phyloP scores from a whole-genome alignment of 2,888 invertebrate genomes.

The Gortyna flavago region DNA sequence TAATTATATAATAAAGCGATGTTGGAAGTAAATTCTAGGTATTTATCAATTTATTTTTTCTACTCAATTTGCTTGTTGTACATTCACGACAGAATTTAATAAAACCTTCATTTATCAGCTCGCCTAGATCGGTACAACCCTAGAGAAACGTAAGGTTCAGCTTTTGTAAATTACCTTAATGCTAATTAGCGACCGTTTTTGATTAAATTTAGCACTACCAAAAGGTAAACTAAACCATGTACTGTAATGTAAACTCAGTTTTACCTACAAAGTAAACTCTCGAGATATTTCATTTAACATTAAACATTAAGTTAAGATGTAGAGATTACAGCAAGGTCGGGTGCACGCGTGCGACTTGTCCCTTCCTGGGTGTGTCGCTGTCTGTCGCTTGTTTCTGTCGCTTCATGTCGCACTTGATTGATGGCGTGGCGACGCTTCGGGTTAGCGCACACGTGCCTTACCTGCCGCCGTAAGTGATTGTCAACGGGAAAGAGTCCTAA shows the following conservation, averaged over 20 bases:
- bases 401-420: slow-evolving; percentile 39
- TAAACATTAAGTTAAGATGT: slow-evolving; percentile 15
- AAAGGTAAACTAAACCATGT: not conserved
- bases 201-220: slow-evolving; percentile 5
- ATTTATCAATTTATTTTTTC: slow-evolving; percentile 7
- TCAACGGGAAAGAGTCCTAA: slow-evolving; percentile 11
- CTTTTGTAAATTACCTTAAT: slow-evolving; percentile 18
- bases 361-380: slow-evolving; percentile 42
- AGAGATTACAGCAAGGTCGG: slow-evolving; percentile 24
- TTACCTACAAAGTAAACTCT: slow-evolving; percentile 1
- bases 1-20: not conserved
- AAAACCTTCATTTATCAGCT: slow-evolving; percentile 16
- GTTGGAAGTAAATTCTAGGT: slow-evolving; percentile 9
- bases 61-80: not conserved
- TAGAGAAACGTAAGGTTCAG: not conserved
- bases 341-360: slow-evolving; percentile 22
- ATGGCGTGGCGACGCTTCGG: slow-evolving; percentile 21
- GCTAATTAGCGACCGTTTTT: slow-evolving; percentile 21
- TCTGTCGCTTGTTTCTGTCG: slow-evolving; percentile 27
- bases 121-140: slow-evolving; percentile 5
- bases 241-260: not conserved
- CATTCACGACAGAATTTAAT: not conserved
- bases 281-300: slow-evolving; percentile 3
- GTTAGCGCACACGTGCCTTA: slow-evolving; percentile 14
- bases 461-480: slow-evolving; percentile 21